Conservation (phyloP, 1,140 invertebrate genomes). For the Drosophila aff. region DNA sequence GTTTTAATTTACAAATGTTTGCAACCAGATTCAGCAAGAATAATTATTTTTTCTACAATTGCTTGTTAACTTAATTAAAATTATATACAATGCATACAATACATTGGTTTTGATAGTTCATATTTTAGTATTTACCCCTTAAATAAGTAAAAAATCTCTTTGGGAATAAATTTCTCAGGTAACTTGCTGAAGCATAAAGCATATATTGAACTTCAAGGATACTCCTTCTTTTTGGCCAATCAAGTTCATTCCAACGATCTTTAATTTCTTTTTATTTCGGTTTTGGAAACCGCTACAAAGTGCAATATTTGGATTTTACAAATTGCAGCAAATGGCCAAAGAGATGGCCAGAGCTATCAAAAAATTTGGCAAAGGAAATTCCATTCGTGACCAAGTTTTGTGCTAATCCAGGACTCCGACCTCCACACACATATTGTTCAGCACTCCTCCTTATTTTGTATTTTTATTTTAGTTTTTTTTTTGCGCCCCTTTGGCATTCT, state of each 20-base stretch:
- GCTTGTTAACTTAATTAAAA: neutral
- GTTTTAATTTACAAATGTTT: no score
- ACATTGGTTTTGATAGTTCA: neutral
- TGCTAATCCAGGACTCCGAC: conserved; percentile 15
- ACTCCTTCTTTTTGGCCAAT: neutral
- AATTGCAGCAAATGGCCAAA: conserved; percentile 18
- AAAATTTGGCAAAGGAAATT: conserved; percentile 34
- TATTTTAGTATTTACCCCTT: neutral
- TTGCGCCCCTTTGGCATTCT: neutral
- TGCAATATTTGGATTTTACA: conserved; percentile 18
- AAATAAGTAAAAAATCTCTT: neutral
- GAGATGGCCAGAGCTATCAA: conserved; percentile 12
- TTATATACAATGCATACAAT: neutral
- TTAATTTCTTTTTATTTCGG: neutral
- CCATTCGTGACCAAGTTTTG: conserved; percentile 22
- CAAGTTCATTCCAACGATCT: neutral
- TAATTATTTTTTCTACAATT: neutral
- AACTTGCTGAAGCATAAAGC: neutral
- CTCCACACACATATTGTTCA: conserved; percentile 13
- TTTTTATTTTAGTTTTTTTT: conserved; percentile 10
- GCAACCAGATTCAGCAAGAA: neutral
- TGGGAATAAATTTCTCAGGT: neutral
- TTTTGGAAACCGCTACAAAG: neutral
- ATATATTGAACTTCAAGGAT: no score
- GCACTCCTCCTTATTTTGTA: neutral